Evolutionary conservation across 2,888 invertebrate genomes (phyloP), one percentile per base, ranked within the genome.

Genomic region (Cybosia mesomella): DNA sequence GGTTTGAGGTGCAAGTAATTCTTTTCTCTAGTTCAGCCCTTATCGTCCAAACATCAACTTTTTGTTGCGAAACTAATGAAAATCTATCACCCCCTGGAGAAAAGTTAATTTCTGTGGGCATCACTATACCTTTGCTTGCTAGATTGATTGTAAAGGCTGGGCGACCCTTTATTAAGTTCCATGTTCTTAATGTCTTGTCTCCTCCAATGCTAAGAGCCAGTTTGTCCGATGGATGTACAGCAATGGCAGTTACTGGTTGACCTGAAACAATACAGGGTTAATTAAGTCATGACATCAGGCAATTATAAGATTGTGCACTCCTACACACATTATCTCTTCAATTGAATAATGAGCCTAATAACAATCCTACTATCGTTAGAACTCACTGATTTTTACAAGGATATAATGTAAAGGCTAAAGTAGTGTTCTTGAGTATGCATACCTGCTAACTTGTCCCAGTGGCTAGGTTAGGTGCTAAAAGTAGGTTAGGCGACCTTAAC

Each of bases 141-240:
- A 99, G 93, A 89, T 98, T 98, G n/a, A 97, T 98, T 0, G 97
- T 97, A 88, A 98, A 99, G 0, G 98, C 99, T 80, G 97, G 97
- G 71, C 98, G 96, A 0, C 99, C 99, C 89, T 98, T 98, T 0
- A 99, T 95, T 73, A 99, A 95, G 94, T 99, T 99, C 99, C 99
- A 99, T 4, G 99, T 99, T 83, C 97, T 95, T 59, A 99, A 90
- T 8, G 97, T 97, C 79, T 96, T 96, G 90, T 99, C 99, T 62
- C 96, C 96, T 21, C 98, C 98, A 54, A 98, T 96, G 15, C 98
- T 97, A 11, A 99, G 91, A 0, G 98, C 98, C 76, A 99, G 85
- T 92, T 98, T 98, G 18, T 98, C 98, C 81, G 97, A 97, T 1
- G 98, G 98, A 95, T 99, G 99, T 61, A 99, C 95, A 63, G 97